These are phyloP conservation scores for Leptinotarsa rubiginosa DNA, from an alignment of 2,888 invertebrate genomes.

Conservation along the genomic window DNA sequence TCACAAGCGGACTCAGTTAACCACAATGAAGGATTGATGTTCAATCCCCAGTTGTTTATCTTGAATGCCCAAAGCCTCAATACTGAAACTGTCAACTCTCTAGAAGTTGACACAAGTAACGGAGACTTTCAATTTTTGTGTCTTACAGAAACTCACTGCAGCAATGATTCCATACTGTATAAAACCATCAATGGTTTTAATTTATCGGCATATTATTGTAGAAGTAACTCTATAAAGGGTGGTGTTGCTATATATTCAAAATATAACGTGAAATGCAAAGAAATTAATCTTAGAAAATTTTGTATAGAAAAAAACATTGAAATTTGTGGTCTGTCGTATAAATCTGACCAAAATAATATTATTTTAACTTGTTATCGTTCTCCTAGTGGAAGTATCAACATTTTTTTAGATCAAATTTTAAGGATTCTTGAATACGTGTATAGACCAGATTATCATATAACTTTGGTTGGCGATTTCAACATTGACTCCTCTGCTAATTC, in stretches of 20 bases:
- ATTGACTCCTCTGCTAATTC: too few relatives aligned
- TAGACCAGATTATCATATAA: constrained; percentile 8
- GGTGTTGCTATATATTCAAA: constrained; percentile 4
- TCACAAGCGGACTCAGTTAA: constrained; percentile 3
- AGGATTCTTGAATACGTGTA: constrained; percentile 5
- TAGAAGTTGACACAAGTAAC: background rate
- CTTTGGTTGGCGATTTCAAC: too few relatives aligned
- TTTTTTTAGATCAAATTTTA: constrained; percentile 3
- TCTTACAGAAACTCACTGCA: constrained; percentile 3
- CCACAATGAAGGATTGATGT: background rate
- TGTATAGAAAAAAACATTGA: constrained; percentile 2
- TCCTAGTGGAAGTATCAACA: constrained; percentile 14
- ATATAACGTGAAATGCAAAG: constrained; percentile 2
- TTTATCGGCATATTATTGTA: constrained; percentile 20
- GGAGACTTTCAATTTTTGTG: background rate
- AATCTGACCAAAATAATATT: too few relatives aligned
- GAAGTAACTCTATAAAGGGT: constrained; percentile 1
- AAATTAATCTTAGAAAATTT: background rate
- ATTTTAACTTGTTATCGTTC: constrained; percentile 9
- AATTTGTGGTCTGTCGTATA: too few relatives aligned
- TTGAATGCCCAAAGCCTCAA: constrained; percentile 14
- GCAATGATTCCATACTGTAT: constrained; percentile 12
- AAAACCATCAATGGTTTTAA: constrained; percentile 13
- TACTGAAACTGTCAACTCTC: background rate
- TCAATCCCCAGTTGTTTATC: constrained; percentile 14